Evolutionary conservation across 2,888 invertebrate genomes (phyloP).

Genomic region (Drosophila peninsularis): DNA sequence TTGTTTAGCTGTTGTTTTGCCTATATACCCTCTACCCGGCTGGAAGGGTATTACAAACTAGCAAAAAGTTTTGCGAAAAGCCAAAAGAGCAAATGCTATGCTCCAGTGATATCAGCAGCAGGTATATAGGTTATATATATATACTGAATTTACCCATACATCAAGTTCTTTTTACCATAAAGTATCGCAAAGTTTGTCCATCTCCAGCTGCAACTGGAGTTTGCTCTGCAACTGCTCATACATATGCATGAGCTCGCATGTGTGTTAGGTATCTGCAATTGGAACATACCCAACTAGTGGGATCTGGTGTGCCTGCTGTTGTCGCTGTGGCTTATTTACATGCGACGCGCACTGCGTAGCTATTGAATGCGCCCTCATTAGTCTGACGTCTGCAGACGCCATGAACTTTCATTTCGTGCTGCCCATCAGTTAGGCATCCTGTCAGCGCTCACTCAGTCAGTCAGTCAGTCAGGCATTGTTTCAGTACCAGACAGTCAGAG

Average conservation of each 20-base stretch:
- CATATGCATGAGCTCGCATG: not conserved
- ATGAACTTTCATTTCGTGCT: conserved; percentile 21
- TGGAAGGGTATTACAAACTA: not conserved
- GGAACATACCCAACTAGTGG: conserved; percentile 2
- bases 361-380: conserved; percentile 55
- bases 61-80: not conserved
- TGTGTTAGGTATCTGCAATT: not conserved
- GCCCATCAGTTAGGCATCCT: conserved; percentile 39
- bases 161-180: not conserved
- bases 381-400: conserved; percentile 31
- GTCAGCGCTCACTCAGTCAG: conserved; percentile 37
- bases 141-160: not conserved
- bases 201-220: not conserved
- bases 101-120: not conserved
- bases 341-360: conserved; percentile 37
- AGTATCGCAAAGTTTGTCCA: not conserved
- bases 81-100: not conserved
- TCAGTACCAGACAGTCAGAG: not conserved
- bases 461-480: conserved; percentile 39
- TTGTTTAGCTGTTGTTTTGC: conserved; percentile 18
- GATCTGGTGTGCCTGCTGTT: not conserved
- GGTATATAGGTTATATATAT: not conserved
- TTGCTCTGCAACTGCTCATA: not conserved
- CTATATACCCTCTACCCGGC: not conserved
- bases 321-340: conserved; percentile 25